Evolutionary conservation across 2,888 invertebrate genomes (phyloP).

Genomic region (Drosophila merina): DNA sequence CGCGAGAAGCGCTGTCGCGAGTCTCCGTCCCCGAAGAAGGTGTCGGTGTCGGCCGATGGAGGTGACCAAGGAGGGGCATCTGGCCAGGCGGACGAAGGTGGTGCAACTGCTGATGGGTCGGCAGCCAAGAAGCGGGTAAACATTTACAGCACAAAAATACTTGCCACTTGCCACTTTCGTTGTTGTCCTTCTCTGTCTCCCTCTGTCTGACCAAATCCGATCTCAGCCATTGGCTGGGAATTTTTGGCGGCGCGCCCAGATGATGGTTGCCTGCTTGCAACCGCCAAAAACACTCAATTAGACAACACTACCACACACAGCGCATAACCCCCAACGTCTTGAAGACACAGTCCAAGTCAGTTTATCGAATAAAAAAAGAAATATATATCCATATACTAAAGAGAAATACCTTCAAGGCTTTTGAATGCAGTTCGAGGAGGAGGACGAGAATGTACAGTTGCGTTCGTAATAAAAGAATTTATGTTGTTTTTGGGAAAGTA

Average conservation of each 20-base stretch:
- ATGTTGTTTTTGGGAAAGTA: not conserved
- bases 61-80: conserved; percentile 5
- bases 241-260: conserved; percentile 22
- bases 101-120: conserved; percentile 3
- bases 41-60: conserved; percentile 1
- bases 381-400: conserved; percentile 7
- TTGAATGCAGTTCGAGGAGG: conserved; percentile 32
- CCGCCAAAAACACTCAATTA: no score
- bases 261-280: not conserved
- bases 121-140: conserved; percentile 63
- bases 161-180: conserved; percentile 1
- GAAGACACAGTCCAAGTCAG: conserved; percentile 21
- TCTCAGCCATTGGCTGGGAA: conserved; percentile 1
- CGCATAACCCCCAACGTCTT: not conserved
- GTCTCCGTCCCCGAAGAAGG: not conserved
- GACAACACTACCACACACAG: no score
- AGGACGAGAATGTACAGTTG: conserved; percentile 15
- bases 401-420: conserved; percentile 28
- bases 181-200: not conserved
- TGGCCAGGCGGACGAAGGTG: not conserved
- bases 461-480: not conserved
- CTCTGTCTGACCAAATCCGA: not conserved
- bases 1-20: conserved; percentile 39
- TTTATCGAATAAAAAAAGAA: conserved; percentile 4
- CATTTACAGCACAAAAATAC: conserved; percentile 24